Conservation (phyloP, 2,888 invertebrate genomes). For the Drosophila greeni region DNA sequence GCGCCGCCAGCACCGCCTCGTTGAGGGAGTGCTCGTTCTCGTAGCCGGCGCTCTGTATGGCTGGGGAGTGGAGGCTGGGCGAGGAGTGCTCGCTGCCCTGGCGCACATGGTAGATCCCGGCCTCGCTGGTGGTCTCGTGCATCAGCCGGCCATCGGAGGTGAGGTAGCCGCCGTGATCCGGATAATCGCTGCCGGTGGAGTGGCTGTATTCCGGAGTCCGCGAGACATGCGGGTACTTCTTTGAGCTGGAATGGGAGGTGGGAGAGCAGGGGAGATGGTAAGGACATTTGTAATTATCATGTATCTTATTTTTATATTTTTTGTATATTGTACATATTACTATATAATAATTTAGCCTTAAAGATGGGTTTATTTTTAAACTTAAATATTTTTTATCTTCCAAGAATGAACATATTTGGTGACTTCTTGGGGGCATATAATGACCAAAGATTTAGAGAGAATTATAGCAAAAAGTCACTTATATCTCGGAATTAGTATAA, state of each 20-base stretch:
- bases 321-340: too few species aligned
- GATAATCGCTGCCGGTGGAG: constrained; percentile 69
- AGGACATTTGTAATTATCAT: too few species aligned
- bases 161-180: constrained; percentile 66
- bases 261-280: not conserved
- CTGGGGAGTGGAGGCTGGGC: constrained; percentile 75
- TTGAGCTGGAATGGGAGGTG: constrained; percentile 54
- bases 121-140: constrained; percentile 61
- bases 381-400: too few species aligned
- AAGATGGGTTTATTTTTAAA: too few species aligned
- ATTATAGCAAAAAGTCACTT: too few species aligned
- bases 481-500: too few species aligned
- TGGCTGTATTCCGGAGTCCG: constrained; percentile 71
- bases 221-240: constrained; percentile 71
- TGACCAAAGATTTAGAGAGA: too few species aligned
- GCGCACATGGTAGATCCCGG: constrained; percentile 65
- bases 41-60: constrained; percentile 71
- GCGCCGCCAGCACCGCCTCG: constrained; percentile 59
- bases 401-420: too few species aligned
- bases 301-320: too few species aligned
- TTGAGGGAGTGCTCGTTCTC: constrained; percentile 64
- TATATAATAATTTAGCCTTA: too few species aligned
- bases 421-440: too few species aligned
- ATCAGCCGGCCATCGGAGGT: constrained; percentile 58
- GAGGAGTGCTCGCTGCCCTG: constrained; percentile 76